Conservation (phyloP, 2,797 vertebrate species). For the Centroberyx gerrardi region DNA sequence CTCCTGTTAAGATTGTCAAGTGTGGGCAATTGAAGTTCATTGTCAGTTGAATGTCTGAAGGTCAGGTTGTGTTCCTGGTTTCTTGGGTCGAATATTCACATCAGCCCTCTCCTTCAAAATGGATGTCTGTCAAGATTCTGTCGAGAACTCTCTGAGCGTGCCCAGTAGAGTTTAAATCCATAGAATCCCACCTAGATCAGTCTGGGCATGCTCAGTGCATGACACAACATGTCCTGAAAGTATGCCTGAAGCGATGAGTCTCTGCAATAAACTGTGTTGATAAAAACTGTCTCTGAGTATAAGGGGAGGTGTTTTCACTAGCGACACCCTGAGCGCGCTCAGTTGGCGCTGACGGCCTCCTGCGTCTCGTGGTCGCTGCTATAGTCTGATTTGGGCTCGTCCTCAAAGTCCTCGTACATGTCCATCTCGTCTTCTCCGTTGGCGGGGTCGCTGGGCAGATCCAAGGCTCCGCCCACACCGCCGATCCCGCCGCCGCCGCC, state of each 20-base stretch:
- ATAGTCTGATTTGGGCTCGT: slow-evolving; percentile 99
- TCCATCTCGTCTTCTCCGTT: slow-evolving; percentile 97
- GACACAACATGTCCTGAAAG: slow-evolving; percentile 54
- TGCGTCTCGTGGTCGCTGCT: slow-evolving; percentile 97
- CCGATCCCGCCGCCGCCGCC: slow-evolving; percentile 66
- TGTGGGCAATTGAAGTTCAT: slow-evolving; percentile 55
- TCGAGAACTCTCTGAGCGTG: slow-evolving; percentile 44
- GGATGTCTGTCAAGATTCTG: slow-evolving; percentile 73
- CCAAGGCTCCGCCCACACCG: slow-evolving; percentile 65
- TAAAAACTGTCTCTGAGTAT: slow-evolving; percentile 61
- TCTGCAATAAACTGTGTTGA: slow-evolving; percentile 65
- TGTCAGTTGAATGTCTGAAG: slow-evolving; percentile 42
- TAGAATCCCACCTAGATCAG: background rate
- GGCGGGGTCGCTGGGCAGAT: slow-evolving; percentile 86
- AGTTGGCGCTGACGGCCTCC: slow-evolving; percentile 96
- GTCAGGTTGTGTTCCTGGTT: slow-evolving; percentile 27
- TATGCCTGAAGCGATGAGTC: slow-evolving; percentile 51
- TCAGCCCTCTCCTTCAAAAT: slow-evolving; percentile 70
- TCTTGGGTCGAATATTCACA: slow-evolving; percentile 18
- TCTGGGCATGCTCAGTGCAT: slow-evolving; percentile 45
- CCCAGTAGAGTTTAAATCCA: slow-evolving; percentile 27
- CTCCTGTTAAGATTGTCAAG: slow-evolving; percentile 73
- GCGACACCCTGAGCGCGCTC: slow-evolving; percentile 81
- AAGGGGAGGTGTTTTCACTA: slow-evolving; percentile 55
- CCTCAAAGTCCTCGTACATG: slow-evolving; percentile 99